Evolutionary conservation across 2,888 invertebrate genomes (phyloP).

Genomic region (Psococerastis gibbosa): DNA sequence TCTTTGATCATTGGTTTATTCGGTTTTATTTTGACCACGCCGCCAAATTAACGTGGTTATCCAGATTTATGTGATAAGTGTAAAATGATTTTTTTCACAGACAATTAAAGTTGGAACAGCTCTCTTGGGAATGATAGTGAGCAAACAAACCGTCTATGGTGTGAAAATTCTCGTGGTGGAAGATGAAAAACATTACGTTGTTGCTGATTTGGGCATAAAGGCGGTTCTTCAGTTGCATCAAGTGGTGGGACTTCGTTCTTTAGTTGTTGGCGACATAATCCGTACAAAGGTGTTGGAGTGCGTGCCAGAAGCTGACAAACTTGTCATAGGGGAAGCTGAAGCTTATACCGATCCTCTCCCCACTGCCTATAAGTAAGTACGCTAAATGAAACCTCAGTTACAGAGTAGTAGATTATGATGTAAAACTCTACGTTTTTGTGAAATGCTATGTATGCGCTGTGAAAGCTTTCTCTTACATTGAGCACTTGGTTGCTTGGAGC

Average conservation of each 20-base stretch:
- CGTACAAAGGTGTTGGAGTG: conserved; percentile 79
- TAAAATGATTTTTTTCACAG: conserved; percentile 20
- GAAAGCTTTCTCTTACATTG: too few species aligned
- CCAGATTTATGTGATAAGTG: too few species aligned
- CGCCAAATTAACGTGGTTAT: too few species aligned
- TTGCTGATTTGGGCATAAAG: conserved; percentile 74
- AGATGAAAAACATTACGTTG: conserved; percentile 55
- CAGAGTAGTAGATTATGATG: too few species aligned
- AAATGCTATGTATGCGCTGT: too few species aligned
- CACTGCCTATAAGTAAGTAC: conserved; percentile 67
- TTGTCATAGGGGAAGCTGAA: conserved; percentile 35
- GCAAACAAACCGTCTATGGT: conserved; percentile 22
- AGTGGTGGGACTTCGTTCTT: conserved; percentile 46
- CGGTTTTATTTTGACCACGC: neutral
- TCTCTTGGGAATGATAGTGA: conserved; percentile 24
- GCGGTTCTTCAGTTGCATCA: conserved; percentile 22
- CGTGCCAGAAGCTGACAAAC: conserved; percentile 69
- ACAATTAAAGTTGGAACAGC: conserved; percentile 25
- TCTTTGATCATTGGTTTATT: conserved; percentile 15
- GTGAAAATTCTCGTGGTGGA: conserved; percentile 70
- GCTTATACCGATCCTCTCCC: conserved; percentile 68
- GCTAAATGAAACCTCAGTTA: too few species aligned
- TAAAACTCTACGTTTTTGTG: too few species aligned
- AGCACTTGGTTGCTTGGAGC: too few species aligned
- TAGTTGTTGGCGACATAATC: conserved; percentile 65